phyloP scores from a whole-genome alignment of 2,797 vertebrate genomes.

The Liasis olivaceus region DNA sequence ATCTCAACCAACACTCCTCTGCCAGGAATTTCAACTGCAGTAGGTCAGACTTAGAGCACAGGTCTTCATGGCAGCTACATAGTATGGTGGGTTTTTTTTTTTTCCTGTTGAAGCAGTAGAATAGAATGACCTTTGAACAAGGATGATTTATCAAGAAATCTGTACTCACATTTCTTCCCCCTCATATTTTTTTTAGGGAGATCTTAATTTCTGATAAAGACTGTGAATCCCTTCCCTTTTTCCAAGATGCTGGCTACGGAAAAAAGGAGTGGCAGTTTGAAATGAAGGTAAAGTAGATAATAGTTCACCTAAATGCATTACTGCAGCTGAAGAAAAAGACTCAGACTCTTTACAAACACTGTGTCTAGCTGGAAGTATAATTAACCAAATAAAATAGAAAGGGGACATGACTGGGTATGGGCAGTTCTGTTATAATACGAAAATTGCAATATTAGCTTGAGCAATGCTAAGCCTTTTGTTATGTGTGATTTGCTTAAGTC shows the following conservation, averaged over 20 bases:
- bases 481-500: slow-evolving; percentile 39
- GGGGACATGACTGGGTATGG: slow-evolving; percentile 4
- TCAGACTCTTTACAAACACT: slow-evolving; percentile 18
- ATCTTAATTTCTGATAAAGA: slow-evolving; percentile 50
- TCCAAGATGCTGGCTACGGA: slow-evolving; percentile 50
- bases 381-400: slow-evolving; percentile 39
- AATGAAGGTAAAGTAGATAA: slow-evolving; percentile 58
- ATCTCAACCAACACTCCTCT: neutral
- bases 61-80: neutral
- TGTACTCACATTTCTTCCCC: slow-evolving; percentile 47
- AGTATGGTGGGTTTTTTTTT: neutral
- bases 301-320: slow-evolving; percentile 44
- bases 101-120: neutral
- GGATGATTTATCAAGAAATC: slow-evolving; percentile 48
- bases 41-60: too few species aligned
- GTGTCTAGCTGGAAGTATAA: slow-evolving; percentile 30
- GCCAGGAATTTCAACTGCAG: neutral
- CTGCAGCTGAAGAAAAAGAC: slow-evolving; percentile 42
- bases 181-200: slow-evolving; percentile 42
- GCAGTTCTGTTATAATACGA: slow-evolving; percentile 9
- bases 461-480: slow-evolving; percentile 16
- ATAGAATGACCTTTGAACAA: slow-evolving; percentile 54
- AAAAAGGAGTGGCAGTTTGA: slow-evolving; percentile 56
- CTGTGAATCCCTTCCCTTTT: slow-evolving; percentile 8
- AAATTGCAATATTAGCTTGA: slow-evolving; percentile 35